Evolutionary conservation across 2,113 vertebrate species (phyloP), one percentile per base, ranked within the genome.

Genomic region (Salvator merianae): DNA sequence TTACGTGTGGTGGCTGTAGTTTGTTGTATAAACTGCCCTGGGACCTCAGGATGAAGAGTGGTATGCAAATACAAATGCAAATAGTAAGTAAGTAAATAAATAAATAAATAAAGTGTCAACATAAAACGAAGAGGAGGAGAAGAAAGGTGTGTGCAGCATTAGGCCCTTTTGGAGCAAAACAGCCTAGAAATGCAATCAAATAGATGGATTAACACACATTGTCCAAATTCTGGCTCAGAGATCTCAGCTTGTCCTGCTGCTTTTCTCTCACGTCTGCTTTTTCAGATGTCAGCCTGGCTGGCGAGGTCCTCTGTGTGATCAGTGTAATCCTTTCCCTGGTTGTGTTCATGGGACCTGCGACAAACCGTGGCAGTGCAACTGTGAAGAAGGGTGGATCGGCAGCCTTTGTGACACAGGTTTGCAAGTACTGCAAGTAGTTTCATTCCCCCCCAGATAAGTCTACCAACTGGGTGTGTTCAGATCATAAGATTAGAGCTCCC

Each of bases 341-440:
- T 99, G 98, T 28, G 69, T 96, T 79, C 96, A 99, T 0, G 98
- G 98, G 85, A 88, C 91, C 77, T 99, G 98, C 86, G 89, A 95
- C 84, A 97, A 96, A 71, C 97, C 98, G n/a, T 98, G 98, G 97
- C 97, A 99, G 91, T 99, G 99, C 86, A 2, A 97, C 76, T 99
- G 99, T 38, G 90, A 97, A 32, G 96, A 97, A 0, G 98, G 98
- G 76, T 99, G 98, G 98, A 93, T 97, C 14, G 98, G 98, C 75
- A 96, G 96, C 85, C 96, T 97, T 85, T 99, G 98, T 86, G 96
- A 98, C 89, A 97, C 94, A 96, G 98, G 98, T 99, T 88, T 94
- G 96, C 69, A 38, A 84, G 85, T 66, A 59, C 55, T 13, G 50
- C 16, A 9, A 50, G 6, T 50, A 7, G 53, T 7, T 16, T 20